Base-by-base conservation (phyloP, 1,140 invertebrate genomes). In the Leptinotarsa texana region DNA sequence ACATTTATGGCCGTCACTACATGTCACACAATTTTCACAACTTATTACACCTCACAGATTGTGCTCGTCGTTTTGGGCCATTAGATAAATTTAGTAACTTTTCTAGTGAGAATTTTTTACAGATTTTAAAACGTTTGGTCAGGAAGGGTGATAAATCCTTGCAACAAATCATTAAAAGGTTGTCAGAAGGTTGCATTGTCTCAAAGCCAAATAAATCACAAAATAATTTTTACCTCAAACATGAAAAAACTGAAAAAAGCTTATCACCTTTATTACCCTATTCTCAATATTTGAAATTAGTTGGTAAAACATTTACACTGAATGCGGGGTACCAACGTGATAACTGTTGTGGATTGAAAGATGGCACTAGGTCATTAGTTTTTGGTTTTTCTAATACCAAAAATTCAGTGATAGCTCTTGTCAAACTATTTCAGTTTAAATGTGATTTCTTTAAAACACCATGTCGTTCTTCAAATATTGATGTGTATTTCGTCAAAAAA, bases 11-110 rank as follows among this genome's bases (percentile, higher is more conserved):
- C 6, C 63, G 18, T 21, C 24, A 65, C 21, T 21, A 21, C 24
- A 65, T 65, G 63, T 65, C 24, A 65, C 63, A 65, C 63, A 65
- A 65, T 24, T 65, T 65, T 65, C 3, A 57, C 51, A 57, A 57
- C 51, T 57, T 57, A 57, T 57, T n/a, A 57, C 51, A 57, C 51
- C 51, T 57, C 33, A 33, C 1, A 33, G 33, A 33, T 33, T 33
- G 33, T 33, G 33, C 33, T 33, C 33, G 33, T 33, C 51, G 15
- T 57, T 57, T 57, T 57, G 51, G 51, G 51, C 3, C 51, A 57
- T 57, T 57, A 57, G 51, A 57, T 3, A 57, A 57, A 57, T 57
- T 57, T 8, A 57, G 51, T 57, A 57, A 57, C 13, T 57, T 57
- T 57, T 57, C 51, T n/a, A 57, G 15, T 57, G 51, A n/a, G 1